phyloP scores from a whole-genome alignment of 2,797 vertebrate genomes.

The Amblyopsis hoosieri region DNA sequence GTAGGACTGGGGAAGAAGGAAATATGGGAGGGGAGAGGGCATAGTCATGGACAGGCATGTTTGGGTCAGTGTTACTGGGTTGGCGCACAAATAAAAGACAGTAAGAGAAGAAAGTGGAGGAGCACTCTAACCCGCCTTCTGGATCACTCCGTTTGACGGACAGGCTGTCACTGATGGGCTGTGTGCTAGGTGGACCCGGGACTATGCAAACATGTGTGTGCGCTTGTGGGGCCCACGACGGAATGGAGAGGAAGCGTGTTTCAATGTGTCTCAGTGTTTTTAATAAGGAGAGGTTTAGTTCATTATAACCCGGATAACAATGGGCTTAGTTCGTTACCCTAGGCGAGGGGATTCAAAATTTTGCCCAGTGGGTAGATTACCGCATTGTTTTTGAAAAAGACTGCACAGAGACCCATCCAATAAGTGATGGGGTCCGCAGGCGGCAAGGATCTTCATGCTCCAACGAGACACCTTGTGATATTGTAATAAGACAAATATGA shows the following conservation, averaged over 20 bases:
- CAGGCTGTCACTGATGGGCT: constrained; percentile 99
- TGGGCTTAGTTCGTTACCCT: too few relatives aligned
- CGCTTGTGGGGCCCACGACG: constrained; percentile 93
- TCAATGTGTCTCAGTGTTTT: constrained; percentile 99
- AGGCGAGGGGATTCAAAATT: too few relatives aligned
- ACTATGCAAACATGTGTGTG: constrained; percentile 15
- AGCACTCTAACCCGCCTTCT: constrained; percentile 79
- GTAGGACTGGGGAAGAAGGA: constrained; percentile 1
- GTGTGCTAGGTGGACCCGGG: constrained; percentile 97
- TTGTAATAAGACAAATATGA: too few relatives aligned
- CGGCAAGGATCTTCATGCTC: too few relatives aligned
- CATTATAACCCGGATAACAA: too few relatives aligned
- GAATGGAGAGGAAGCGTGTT: constrained; percentile 55
- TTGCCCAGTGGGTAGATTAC: too few relatives aligned
- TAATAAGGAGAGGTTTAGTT: constrained; percentile 35
- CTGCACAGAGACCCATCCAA: too few relatives aligned
- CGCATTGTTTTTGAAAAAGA: too few relatives aligned
- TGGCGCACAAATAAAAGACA: neutral
- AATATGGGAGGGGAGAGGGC: constrained; percentile 19
- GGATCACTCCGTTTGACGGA: constrained; percentile 98
- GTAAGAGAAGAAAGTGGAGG: constrained; percentile 24
- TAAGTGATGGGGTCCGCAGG: too few relatives aligned
- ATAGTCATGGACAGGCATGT: neutral
- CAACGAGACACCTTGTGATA: too few relatives aligned
- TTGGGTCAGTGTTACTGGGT: too few relatives aligned